Base-by-base conservation (phyloP, 1,140 invertebrate species). In the Octopus sinensis region DNA sequence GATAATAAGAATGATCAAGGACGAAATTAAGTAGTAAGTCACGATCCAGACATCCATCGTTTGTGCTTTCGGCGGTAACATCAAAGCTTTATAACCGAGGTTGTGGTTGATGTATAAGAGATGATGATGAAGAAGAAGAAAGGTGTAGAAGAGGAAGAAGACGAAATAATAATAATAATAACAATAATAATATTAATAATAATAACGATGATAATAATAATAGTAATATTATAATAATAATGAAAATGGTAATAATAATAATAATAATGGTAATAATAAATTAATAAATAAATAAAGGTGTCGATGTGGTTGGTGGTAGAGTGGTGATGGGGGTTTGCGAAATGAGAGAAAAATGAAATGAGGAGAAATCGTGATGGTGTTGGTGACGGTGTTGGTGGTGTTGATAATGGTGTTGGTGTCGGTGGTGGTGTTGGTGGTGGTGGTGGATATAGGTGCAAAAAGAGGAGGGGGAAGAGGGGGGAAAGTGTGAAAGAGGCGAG, bases 211-310 rank as follows among this genome's bases (percentile, higher is more conserved):
- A 43, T 43, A 43, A 43, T 43, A 43, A 43, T 43, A 43, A 43
- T 43, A 43, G 30, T 43, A 43, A 43, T 43, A 43, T 43, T 43
- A 62, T 17, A 62, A 62, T 17, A 17, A 17, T 17, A 73, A 73
- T 71, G 30, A 71, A 5, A 71, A 13, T 73, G 30, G 30, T 73
- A 73, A 73, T 13, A 73, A 73, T 73, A 73, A 73, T 13, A 73
- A 73, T 73, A 73, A 73, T 73, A 73, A 73, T 73, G 6, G 13
- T 73, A 73, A 73, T 73, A 73, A 73, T 73, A 73, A 73, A n/a
- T 6, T n/a, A 9, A 73, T 12, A 13, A 73, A 73, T 23, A 73
- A 73, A 9, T n/a, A 23, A 6, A 17, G 30, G 17, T n/a, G 30
- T 17, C 17, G 56, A 62, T 62, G 17, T 62, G 56, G 17, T 17